Percentiles rank a stretch among this genome's conserved stretches.
Evolutionary conservation across 2,113 vertebrate genomes (phyloP).

Genomic region (Leucosticte australis): DNA sequence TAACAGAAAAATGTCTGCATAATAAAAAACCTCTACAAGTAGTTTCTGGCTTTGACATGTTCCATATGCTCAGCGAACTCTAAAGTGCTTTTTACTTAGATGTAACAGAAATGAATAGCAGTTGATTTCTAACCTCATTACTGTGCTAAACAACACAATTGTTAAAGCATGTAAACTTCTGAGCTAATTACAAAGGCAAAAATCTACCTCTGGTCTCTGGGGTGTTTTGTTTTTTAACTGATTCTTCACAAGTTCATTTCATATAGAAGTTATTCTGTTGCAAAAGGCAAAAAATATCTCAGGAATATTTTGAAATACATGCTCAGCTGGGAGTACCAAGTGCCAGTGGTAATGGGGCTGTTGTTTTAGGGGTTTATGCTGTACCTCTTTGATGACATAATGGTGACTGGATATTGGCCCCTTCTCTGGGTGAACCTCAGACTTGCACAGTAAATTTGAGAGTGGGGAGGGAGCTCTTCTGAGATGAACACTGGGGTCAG

Average conservation of each 20-base stretch:
- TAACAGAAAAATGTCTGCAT: not conserved
- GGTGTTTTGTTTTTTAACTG: not conserved
- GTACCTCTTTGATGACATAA: not conserved
- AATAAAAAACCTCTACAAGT: not conserved
- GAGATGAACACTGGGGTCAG: not conserved
- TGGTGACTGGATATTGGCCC: not conserved
- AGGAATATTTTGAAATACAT: not conserved
- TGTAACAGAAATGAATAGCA: not conserved
- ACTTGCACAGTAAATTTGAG: not conserved
- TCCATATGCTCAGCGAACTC: not conserved
- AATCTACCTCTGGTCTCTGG: not conserved
- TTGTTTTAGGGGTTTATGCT: not conserved
- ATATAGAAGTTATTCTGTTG: not conserved
- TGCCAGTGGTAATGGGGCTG: not conserved
- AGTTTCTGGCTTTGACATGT: slow-evolving; percentile 9
- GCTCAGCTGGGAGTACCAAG: not conserved
- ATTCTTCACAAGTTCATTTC: not conserved
- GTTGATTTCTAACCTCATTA: not conserved
- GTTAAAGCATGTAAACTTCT: not conserved
- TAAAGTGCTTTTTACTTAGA: not conserved
- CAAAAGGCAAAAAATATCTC: not conserved
- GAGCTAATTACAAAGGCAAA: not conserved
- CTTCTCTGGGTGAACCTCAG: not conserved
- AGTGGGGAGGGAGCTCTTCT: not conserved
- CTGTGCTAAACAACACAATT: not conserved